Conservation (phyloP, 2,888 invertebrate genomes). For the Heterodera filipjevi region DNA sequence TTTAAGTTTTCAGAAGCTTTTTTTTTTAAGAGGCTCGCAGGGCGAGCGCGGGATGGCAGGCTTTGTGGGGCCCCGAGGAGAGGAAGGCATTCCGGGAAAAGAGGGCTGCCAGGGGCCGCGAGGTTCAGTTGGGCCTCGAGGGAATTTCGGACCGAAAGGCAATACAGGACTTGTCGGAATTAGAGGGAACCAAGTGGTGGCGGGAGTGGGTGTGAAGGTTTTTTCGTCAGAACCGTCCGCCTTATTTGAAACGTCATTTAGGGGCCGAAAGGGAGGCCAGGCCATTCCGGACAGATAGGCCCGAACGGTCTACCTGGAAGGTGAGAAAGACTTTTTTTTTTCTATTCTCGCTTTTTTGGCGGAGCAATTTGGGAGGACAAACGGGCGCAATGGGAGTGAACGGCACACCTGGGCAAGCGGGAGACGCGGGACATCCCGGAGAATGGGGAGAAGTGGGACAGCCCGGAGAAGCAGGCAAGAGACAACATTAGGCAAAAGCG, state of each 20-base stretch:
- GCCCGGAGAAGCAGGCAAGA: slow-evolving; percentile 58
- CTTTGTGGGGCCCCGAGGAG: slow-evolving; percentile 40
- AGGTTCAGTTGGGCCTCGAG: slow-evolving; percentile 56
- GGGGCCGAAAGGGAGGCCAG: slow-evolving; percentile 61
- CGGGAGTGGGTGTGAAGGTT: slow-evolving; percentile 18
- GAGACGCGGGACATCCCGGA: slow-evolving; percentile 52
- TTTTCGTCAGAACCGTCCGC: slow-evolving; percentile 49
- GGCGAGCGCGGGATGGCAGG: slow-evolving; percentile 62
- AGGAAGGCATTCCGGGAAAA: slow-evolving; percentile 37
- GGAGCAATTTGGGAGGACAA: slow-evolving; percentile 54
- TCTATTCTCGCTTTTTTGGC: slow-evolving; percentile 53
- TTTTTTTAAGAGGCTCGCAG: slow-evolving; percentile 53
- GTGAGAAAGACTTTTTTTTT: slow-evolving; percentile 35
- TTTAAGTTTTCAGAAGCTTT: background rate
- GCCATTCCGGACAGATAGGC: slow-evolving; percentile 52
- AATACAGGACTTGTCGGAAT: slow-evolving; percentile 41
- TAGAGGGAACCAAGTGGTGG: slow-evolving; percentile 45
- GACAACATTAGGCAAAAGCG: background rate
- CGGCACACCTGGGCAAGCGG: slow-evolving; percentile 53
- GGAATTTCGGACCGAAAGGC: slow-evolving; percentile 54
- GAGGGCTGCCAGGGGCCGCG: slow-evolving; percentile 37
- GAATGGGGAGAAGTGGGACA: slow-evolving; percentile 57
- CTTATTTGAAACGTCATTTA: slow-evolving; percentile 46
- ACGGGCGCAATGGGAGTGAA: slow-evolving; percentile 50
- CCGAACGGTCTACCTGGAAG: slow-evolving; percentile 53